Percentiles rank a stretch among this genome's conserved stretches.
These are phyloP conservation scores for Sceloporus tristichus DNA, from an alignment of 2,113 vertebrate species.

Conservation along the genomic window DNA sequence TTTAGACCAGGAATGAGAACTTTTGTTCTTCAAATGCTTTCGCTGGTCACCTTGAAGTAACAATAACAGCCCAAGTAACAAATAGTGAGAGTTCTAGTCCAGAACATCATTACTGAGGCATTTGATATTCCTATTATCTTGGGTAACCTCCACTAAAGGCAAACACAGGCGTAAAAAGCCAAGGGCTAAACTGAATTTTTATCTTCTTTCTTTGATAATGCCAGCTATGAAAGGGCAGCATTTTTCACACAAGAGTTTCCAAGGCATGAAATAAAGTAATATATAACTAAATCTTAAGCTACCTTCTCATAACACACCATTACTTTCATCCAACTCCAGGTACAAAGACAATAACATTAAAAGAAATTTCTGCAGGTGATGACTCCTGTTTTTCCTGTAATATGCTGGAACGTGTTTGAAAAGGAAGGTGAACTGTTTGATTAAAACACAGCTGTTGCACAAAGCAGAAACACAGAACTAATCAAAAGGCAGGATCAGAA, in stretches of 20 bases:
- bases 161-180: background rate
- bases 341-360: background rate
- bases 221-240: background rate
- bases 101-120: too few species aligned
- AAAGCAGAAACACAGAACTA: conserved; percentile 34
- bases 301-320: conserved; percentile 19
- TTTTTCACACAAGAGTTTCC: conserved; percentile 52
- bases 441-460: conserved; percentile 44
- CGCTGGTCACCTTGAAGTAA: too few species aligned
- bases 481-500: background rate
- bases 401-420: conserved; percentile 15
- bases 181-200: conserved; percentile 52
- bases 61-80: too few species aligned
- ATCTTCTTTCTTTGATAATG: background rate
- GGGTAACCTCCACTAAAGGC: background rate
- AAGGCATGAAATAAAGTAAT: background rate
- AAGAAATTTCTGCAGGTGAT: conserved; percentile 27
- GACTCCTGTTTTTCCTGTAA: conserved; percentile 38
- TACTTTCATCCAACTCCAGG: conserved; percentile 35
- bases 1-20: too few species aligned
- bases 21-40: too few species aligned
- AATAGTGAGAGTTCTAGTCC: too few species aligned
- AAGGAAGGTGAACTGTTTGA: conserved; percentile 17
- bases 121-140: background rate
- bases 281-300: background rate